Base-by-base conservation (phyloP, 2,113 vertebrate species). In the Amblyopsis rosae region DNA sequence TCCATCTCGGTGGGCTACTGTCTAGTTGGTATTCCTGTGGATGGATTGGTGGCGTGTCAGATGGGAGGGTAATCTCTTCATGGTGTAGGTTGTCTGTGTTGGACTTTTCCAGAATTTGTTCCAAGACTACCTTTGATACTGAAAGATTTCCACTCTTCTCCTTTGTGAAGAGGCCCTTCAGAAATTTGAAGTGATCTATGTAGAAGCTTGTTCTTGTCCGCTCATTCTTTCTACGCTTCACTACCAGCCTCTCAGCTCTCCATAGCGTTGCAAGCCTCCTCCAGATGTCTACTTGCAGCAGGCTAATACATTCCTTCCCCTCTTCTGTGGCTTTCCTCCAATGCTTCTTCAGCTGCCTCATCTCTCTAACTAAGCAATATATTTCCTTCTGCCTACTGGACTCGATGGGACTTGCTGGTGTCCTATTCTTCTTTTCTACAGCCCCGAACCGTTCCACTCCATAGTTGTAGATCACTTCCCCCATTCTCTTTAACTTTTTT, bases 121-220 rank as follows among this genome's bases (percentile, higher is more conserved):
- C 46, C 0, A 67, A 19, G 13, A 49, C 54, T 9, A n/a, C 9
- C 13, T 26, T 59, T 19, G 69, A 56, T 47, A 50, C 56, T 65
- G 55, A 46, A 11, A 65, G 69, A 16, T 12, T 19, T 59, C 53
- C 54, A 57, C 46, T 65, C 19, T 58, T 64, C 53, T 71, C 45
- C 60, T 64, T 71, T 62, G 47, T 53, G 45, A 69, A 61, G 46
- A 69, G 46, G 12, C 9, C 10, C 47, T 61, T 60, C 47, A 60
- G 41, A 58, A 69, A 69, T 49, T 69, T 61, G 32, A 69, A 60
- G 46, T 48, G 58, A 50, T 69, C 58, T 69, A 45, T 69, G 32
- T 69, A 68, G 66, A 68, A 68, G 45, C 56, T 13, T 8, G 56
- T 48, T 68, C 66, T 58, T 49, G 47, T 48, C 35, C 54, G 59